phyloP scores from a whole-genome alignment of 2,113 vertebrate species.

The Anarhynchus alexandrinus region DNA sequence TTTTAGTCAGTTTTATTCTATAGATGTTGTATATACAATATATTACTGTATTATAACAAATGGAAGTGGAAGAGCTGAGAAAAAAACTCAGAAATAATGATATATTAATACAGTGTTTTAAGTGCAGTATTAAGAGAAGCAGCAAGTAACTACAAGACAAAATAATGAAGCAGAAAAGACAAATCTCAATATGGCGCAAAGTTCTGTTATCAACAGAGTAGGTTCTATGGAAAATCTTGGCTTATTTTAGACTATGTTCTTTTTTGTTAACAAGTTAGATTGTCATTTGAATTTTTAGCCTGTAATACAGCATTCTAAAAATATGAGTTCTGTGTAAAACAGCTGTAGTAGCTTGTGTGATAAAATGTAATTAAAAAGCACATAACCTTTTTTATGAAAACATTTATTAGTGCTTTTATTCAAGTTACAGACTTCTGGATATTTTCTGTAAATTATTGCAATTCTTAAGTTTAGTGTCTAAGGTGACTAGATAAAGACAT shows the following conservation, averaged over 20 bases:
- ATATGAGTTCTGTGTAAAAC: neutral
- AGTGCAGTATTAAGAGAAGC: neutral
- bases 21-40: neutral
- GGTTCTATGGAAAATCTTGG: neutral
- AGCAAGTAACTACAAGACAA: neutral
- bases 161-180: neutral
- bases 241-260: neutral
- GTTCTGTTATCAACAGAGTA: neutral
- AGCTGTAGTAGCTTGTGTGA: neutral
- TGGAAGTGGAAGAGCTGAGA: neutral
- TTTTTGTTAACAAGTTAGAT: neutral
- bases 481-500: neutral
- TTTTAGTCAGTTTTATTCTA: neutral
- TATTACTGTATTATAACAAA: neutral
- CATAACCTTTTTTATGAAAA: neutral
- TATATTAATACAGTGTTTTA: neutral
- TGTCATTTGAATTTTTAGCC: neutral
- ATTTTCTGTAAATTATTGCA: neutral
- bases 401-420: neutral
- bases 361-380: neutral
- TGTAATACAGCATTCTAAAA: neutral
- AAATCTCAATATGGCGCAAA: neutral
- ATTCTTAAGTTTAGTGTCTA: neutral
- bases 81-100: neutral
- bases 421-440: neutral